These are phyloP conservation scores for Coregonus suidteri DNA, from an alignment of 2,797 vertebrate genomes.

Conservation along the genomic window DNA sequence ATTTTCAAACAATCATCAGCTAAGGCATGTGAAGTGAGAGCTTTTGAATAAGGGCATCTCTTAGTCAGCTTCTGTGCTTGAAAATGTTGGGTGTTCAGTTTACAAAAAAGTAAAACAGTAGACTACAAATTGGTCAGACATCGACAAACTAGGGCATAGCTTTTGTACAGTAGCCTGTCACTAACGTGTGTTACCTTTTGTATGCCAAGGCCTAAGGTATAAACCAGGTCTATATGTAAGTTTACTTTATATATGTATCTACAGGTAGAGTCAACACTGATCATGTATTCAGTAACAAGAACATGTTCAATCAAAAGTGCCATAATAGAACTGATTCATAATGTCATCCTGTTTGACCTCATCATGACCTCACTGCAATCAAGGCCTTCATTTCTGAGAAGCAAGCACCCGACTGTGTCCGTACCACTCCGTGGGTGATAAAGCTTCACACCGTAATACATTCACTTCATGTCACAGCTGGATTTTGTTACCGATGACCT, in stretches of 20 bases:
- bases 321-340: neutral
- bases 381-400: neutral
- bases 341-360: neutral
- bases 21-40: constrained; percentile 13
- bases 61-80: neutral
- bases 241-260: neutral
- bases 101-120: neutral
- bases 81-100: neutral
- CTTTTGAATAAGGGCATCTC: too few relatives aligned
- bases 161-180: neutral
- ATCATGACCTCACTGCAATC: neutral
- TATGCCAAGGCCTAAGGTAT: constrained; percentile 22
- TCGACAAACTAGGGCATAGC: neutral
- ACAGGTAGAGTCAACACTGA: neutral
- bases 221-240: constrained; percentile 3
- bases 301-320: neutral
- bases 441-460: too few relatives aligned
- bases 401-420: too few relatives aligned
- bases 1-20: constrained; percentile 4
- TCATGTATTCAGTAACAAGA: constrained; percentile 7
- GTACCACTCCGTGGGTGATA: too few relatives aligned
- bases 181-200: neutral
- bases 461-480: neutral
- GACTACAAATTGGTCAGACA: neutral
- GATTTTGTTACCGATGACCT: constrained; percentile 17